phyloP scores from a whole-genome alignment of 2,888 invertebrate genomes.

The Caenorhabditis parvicauda region DNA sequence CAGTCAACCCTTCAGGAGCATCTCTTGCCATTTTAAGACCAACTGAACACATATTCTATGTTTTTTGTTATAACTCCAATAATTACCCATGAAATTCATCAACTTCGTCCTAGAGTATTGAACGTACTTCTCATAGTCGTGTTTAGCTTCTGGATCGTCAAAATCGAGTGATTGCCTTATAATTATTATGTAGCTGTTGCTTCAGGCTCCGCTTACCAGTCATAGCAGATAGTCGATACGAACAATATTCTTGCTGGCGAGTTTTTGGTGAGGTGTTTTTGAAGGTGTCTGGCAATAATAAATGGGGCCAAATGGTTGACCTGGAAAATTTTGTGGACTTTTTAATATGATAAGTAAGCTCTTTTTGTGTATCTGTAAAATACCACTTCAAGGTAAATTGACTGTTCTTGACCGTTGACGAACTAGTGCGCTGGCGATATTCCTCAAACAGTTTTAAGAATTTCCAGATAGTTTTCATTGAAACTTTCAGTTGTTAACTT shows the following conservation, averaged over 20 bases:
- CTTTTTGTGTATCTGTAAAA: background rate
- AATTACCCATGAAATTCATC: conserved; percentile 39
- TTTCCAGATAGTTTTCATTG: too few relatives aligned
- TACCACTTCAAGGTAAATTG: too few relatives aligned
- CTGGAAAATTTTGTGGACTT: too few relatives aligned
- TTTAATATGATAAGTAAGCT: background rate
- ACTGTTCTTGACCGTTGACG: too few relatives aligned
- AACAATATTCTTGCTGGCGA: conserved; percentile 10
- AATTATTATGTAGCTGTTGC: too few relatives aligned
- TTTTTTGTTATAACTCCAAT: background rate
- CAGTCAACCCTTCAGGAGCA: background rate
- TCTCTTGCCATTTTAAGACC: conserved; percentile 3
- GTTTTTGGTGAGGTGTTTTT: conserved; percentile 2
- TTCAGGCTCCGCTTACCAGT: conserved; percentile 14
- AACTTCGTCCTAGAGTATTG: conserved; percentile 53
- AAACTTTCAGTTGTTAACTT: too few relatives aligned
- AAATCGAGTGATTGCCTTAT: conserved; percentile 21
- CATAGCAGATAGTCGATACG: conserved; percentile 17
- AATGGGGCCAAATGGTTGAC: conserved; percentile 25
- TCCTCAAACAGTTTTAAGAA: too few relatives aligned
- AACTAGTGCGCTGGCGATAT: too few relatives aligned
- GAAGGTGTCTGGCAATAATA: conserved; percentile 6
- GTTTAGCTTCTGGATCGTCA: conserved; percentile 40
- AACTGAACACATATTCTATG: conserved; percentile 2
- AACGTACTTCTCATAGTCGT: conserved; percentile 49